Evolutionary conservation across 1,140 invertebrate species (phyloP).

Genomic region (Dendrolimus punctatus): DNA sequence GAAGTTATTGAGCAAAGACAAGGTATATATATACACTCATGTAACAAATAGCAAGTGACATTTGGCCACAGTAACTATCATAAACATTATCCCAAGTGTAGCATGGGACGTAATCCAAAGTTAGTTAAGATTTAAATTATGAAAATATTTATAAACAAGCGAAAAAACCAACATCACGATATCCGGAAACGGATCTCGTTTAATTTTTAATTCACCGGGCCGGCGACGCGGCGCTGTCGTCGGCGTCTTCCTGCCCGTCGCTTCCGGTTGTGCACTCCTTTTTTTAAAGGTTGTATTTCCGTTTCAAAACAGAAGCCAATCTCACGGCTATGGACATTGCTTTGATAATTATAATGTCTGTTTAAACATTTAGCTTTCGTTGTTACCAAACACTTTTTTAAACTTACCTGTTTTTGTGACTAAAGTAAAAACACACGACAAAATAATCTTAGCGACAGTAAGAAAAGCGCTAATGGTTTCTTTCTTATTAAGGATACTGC

Average conservation of each 20-base stretch:
- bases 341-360: constrained; percentile 5
- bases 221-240: constrained; percentile 53
- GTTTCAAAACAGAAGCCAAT: constrained; percentile 40
- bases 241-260: constrained; percentile 57
- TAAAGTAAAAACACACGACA: no score
- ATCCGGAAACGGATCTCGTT: constrained; percentile 62
- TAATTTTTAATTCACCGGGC: constrained; percentile 63
- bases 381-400: background rate
- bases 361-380: constrained; percentile 3
- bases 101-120: no score
- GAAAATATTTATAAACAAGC: constrained; percentile 12
- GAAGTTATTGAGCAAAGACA: no score
- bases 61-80: no score
- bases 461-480: no score
- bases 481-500: no score
- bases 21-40: no score
- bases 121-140: background rate
- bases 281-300: constrained; percentile 63
- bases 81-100: no score
- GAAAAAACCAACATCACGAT: constrained; percentile 39
- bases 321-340: constrained; percentile 32
- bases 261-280: constrained; percentile 52
- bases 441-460: no score
- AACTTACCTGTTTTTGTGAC: background rate
- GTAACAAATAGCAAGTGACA: no score